Base-by-base conservation (phyloP, 1,140 invertebrate genomes). In the Berghia stephanieae region DNA sequence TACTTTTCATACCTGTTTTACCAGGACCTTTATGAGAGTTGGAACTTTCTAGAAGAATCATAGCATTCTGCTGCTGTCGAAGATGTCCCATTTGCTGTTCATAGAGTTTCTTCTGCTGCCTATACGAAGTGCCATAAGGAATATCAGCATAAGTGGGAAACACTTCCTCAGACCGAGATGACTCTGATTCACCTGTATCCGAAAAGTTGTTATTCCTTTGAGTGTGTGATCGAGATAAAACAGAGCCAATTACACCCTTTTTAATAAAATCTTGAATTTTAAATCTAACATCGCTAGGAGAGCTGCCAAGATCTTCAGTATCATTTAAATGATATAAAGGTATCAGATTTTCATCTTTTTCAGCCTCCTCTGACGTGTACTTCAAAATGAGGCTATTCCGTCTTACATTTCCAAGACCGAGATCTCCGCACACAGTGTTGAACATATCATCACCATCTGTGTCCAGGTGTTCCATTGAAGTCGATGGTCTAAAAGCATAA, bases 101-200 rank as follows among this genome's bases (percentile, higher is more conserved):
- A 80, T 73, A 83, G 8, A 83, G 69, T 55, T 79, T 77, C 49
- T 77, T 82, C 60, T 83, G 82, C 60, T 83, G 82, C 31, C 82
- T 73, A 5, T 82, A 52, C 8, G 81, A 82, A n/a, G 82, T 83
- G 3, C 82, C 82, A 40, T 78, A 77, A 21, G 82, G 79, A 16
- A 82, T 67, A 75, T 82, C 79, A 1, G 81, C 82, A 75, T 79
- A 83, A 2, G 57, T 77, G 44, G 82, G 82, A 49, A 82, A 83
- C n/a, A 77, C 38, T 78, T 83, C 80, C 1, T 27, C 3, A 27
- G 42, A 24, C 13, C 5, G 24, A 38, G 27, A 27, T 27, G n/a
- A 24, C n/a, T 40, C 72, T 42, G 6, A 38, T n/a, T 5, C 0
- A 66, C 43, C 38, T 40, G 10, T 44, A 69, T n/a, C 42, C 31